phyloP scores from a whole-genome alignment of 2,797 vertebrate genomes.

The Ataeniobius toweri region DNA sequence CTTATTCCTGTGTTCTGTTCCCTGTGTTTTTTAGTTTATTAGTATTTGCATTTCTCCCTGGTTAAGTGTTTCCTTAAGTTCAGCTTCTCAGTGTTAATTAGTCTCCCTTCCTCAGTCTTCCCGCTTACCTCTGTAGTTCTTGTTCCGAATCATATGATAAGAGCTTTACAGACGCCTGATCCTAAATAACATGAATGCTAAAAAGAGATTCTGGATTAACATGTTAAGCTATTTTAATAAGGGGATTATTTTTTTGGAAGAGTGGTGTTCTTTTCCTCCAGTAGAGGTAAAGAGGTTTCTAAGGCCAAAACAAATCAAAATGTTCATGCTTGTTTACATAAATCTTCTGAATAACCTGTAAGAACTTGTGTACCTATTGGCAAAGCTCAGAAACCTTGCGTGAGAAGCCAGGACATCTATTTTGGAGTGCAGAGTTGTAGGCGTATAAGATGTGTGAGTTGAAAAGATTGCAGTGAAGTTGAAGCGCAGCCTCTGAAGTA shows the following conservation, averaged over 20 bases:
- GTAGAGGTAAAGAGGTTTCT: background rate
- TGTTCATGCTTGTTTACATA: background rate
- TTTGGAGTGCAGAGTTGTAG: background rate
- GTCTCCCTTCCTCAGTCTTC: too few relatives aligned
- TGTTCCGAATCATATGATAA: background rate
- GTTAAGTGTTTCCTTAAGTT: too few relatives aligned
- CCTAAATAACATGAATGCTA: background rate
- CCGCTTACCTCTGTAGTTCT: too few relatives aligned
- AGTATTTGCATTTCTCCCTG: too few relatives aligned
- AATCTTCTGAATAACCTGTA: background rate
- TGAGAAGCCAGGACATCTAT: conserved; percentile 6
- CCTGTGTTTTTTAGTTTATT: too few relatives aligned
- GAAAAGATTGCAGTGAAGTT: conserved; percentile 9
- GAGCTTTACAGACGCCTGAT: background rate
- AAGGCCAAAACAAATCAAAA: background rate
- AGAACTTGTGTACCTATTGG: background rate
- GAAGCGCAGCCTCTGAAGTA: background rate
- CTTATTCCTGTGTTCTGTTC: too few relatives aligned
- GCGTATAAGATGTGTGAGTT: conserved; percentile 34
- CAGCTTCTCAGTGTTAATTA: too few relatives aligned
- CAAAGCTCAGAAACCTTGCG: background rate
- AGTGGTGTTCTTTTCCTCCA: background rate
- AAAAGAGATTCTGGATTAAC: background rate
- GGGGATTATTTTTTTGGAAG: background rate
- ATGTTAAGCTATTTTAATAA: too few relatives aligned